These are phyloP conservation scores for Aphaenogaster rudis DNA, from an alignment of 1,140 invertebrate species.

Conservation along the genomic window DNA sequence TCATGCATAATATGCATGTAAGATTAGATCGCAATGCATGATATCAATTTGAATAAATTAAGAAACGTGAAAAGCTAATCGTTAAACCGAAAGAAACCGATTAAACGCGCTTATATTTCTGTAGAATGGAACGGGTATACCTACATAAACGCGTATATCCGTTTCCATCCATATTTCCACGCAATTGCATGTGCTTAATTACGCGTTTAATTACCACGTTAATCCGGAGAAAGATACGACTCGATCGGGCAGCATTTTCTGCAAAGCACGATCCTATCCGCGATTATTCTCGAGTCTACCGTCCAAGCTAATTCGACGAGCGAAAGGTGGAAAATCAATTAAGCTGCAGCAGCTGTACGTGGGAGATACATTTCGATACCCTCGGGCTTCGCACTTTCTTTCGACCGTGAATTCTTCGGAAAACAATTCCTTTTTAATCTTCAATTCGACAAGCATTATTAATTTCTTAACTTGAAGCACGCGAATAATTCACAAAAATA, in stretches of 20 bases:
- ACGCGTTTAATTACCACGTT: conserved; percentile 55
- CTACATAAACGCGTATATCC: not conserved
- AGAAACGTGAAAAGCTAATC: not conserved
- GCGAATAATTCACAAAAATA: not conserved
- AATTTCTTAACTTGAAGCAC: not conserved
- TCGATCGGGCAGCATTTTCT: conserved; percentile 31
- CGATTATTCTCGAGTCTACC: conserved; percentile 23
- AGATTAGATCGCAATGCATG: not conserved
- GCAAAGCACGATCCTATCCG: conserved; percentile 21
- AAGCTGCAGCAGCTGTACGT: conserved; percentile 31
- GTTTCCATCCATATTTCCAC: conserved; percentile 4
- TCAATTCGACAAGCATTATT: not conserved
- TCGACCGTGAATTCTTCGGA: not conserved
- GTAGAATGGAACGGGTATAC: not conserved
- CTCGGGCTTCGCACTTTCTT: not conserved
- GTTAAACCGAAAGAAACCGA: conserved; percentile 13
- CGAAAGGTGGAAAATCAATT: conserved; percentile 63
- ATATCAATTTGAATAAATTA: conserved; percentile 16
- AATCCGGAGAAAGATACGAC: conserved; percentile 40
- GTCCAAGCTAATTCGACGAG: conserved; percentile 53
- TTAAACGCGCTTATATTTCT: conserved; percentile 7
- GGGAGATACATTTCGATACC: conserved; percentile 7
- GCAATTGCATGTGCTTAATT: conserved; percentile 41
- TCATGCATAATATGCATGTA: not conserved
- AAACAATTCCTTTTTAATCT: not conserved